Percentiles rank a stretch among this genome's conserved stretches.
phyloP scores from a whole-genome alignment of 2,888 invertebrate genomes.

The Epistrophe grossulariae region DNA sequence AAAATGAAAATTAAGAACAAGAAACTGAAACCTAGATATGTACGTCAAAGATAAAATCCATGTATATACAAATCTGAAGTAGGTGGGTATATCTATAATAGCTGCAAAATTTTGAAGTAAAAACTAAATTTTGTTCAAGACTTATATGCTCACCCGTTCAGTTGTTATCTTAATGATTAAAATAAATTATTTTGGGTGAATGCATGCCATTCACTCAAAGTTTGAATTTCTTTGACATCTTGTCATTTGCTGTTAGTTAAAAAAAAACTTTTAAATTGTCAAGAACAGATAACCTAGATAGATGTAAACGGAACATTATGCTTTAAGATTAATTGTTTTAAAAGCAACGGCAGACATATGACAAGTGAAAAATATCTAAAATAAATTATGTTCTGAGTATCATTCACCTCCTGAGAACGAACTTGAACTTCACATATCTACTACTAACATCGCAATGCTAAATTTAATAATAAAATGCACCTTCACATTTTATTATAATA shows the following conservation, averaged over 20 bases:
- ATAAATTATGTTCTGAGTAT: neutral
- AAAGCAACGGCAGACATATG: neutral
- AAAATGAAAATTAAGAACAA: constrained; percentile 65
- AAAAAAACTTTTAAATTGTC: neutral
- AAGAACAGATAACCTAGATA: neutral
- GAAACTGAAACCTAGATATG: constrained; percentile 33
- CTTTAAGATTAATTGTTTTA: neutral
- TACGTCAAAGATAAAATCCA: constrained; percentile 21
- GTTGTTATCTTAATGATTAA: neutral
- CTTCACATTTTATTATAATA: too few species aligned
- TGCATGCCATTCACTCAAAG: neutral
- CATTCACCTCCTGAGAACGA: constrained; percentile 1
- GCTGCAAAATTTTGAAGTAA: neutral
- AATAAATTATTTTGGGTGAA: constrained; percentile 1
- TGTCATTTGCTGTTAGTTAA: neutral
- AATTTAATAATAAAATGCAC: too few species aligned
- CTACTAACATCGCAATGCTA: too few species aligned
- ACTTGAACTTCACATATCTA: constrained; percentile 2
- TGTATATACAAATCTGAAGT: neutral
- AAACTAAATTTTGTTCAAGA: neutral
- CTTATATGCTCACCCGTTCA: neutral
- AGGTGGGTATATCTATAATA: neutral
- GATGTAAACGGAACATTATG: neutral
- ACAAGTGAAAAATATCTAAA: neutral
- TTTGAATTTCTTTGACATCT: neutral